A percentile compares a stretch with the other conserved stretches of the same genome.
phyloP scores from a whole-genome alignment of 2,113 vertebrate genomes.

The Trematocara marginatum region DNA sequence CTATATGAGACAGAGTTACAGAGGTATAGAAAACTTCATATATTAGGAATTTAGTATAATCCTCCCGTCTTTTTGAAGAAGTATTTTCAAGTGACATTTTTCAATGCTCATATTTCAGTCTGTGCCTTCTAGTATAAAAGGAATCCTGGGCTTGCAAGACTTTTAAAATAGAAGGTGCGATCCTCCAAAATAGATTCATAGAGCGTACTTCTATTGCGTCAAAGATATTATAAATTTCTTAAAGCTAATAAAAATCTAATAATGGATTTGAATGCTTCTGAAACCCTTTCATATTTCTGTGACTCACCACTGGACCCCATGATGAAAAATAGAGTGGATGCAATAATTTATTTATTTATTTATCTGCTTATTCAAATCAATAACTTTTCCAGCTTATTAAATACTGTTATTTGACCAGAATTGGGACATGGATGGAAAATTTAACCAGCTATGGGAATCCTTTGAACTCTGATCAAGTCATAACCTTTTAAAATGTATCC shows the following conservation, averaged over 20 bases:
- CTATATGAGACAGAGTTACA: neutral
- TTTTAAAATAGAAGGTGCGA: neutral
- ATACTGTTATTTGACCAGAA: neutral
- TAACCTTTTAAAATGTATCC: neutral
- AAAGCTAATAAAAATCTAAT: neutral
- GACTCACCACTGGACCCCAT: neutral
- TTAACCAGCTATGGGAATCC: neutral
- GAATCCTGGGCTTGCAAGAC: neutral
- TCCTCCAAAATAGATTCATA: neutral
- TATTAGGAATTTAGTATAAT: neutral
- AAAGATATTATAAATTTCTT: neutral
- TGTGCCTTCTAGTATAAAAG: neutral
- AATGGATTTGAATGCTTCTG: rapidly evolving
- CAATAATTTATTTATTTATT: neutral
- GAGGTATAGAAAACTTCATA: neutral
- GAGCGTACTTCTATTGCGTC: neutral
- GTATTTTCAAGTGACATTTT: neutral
- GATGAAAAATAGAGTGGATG: neutral
- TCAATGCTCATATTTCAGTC: neutral
- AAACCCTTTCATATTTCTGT: neutral
- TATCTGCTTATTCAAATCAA: neutral
- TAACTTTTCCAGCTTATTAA: neutral
- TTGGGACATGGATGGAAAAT: neutral
- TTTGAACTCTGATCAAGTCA: neutral
- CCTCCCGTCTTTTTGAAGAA: neutral